A percentile compares a stretch with the other conserved stretches of the same genome.
These are phyloP conservation scores for Alloplasta piceator DNA, from an alignment of 2,888 invertebrate genomes.

Conservation along the genomic window DNA sequence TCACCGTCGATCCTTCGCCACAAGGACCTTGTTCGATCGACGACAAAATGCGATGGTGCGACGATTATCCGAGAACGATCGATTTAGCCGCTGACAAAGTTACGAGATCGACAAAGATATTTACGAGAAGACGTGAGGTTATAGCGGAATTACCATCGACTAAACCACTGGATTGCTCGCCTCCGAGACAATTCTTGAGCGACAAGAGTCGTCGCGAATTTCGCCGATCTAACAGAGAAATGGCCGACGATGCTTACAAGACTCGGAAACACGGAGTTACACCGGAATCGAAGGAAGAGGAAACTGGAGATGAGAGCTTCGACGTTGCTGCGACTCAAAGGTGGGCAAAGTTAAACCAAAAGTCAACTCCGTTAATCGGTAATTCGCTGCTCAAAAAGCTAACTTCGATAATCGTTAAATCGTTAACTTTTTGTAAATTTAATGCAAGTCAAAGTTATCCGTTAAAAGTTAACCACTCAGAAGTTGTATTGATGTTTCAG, in stretches of 20 bases:
- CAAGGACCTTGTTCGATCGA: conserved; percentile 54
- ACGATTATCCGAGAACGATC: conserved; percentile 73
- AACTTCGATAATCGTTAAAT: too few species aligned
- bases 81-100: conserved; percentile 69
- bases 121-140: conserved; percentile 41
- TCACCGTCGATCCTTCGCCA: conserved; percentile 12
- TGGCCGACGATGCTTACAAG: conserved; percentile 69
- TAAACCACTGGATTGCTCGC: conserved; percentile 67
- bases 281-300: conserved; percentile 17
- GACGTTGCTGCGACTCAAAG: neutral
- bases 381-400: too few species aligned
- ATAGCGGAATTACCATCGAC: conserved; percentile 40
- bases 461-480: too few species aligned
- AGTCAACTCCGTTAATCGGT: too few species aligned
- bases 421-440: too few species aligned
- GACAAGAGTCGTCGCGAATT: conserved; percentile 69
- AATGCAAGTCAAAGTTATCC: too few species aligned
- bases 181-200: conserved; percentile 68
- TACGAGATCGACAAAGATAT: conserved; percentile 50
- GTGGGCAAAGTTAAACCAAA: too few species aligned
- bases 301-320: neutral
- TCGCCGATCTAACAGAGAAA: conserved; percentile 63
- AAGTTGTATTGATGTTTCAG: too few species aligned
- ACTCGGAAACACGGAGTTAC: conserved; percentile 68
- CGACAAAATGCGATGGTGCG: conserved; percentile 64